Evolutionary conservation across 2,113 vertebrate species (phyloP), one percentile per base, ranked within the genome.

Genomic region (Seriola dumerili): DNA sequence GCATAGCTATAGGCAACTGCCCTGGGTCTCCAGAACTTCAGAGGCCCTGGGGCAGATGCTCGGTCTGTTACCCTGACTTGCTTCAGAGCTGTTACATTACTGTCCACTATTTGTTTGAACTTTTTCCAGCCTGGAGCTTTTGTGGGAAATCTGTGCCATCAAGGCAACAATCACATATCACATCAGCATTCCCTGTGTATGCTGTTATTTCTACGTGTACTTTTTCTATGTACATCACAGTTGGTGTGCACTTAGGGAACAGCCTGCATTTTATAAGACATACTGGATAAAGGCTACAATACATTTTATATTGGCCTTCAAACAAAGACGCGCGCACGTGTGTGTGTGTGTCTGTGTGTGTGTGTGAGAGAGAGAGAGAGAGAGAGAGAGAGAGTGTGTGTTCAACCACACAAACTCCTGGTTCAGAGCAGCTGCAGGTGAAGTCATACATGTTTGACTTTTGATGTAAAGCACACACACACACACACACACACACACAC

Each of bases 401-500:
- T 76, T 78, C 0, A 3, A 40, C 17, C 46, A 59, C 42, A 38
- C 12, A 23, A 23, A 11, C 14, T 57, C 16, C 16, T 38, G 42
- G 16, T 8, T n/a, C 29, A 59, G 67, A 72, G 42, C 40, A 63
- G 17, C 23, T 65, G 5, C 5, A 5, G 14, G 23, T 21, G 13
- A 11, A 52, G 55, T 68, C 40, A 77, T 46, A 40, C 76, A 54
- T 38, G 44, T 83, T 74, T 66, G 68, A 46, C 67, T 59, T 76
- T 64, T 0, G 1, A 85, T 70, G 76, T 59, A 73, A 71, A 38
- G 57, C 25, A 32, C 42, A 65, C 74, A 76, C 70, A 78, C 76
- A 79, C 25, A 63, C n/a, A n/a, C n/a, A n/a, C n/a, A n/a, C n/a
- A n/a, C n/a, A n/a, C n/a, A n/a, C 29, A 32, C 42, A 52, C 5